Evolutionary conservation across 1,140 invertebrate species (phyloP), one percentile per base, ranked within the genome.

Genomic region (Atta cephalotes): DNA sequence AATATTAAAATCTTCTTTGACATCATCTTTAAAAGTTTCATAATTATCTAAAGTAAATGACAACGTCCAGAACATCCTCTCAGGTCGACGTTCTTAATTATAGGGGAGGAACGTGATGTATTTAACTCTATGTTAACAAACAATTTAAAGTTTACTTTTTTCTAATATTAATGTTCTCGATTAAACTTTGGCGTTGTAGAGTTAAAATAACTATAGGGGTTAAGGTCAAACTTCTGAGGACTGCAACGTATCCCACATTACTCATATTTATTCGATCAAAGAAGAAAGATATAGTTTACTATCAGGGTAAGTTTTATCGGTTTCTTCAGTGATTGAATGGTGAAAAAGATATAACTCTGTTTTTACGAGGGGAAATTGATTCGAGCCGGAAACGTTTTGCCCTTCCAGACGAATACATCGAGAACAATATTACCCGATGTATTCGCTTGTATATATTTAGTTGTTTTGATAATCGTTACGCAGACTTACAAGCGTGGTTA

Each of bases 381-480:
- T 82, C 80, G 70, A 81, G 85, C 77, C 77, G 65, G 18, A 86
- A 86, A 82, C 85, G 78, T 18, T 70, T 86, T 68, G 9, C 18
- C 45, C 56, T 60, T 9, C 14, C 45, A 14, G 14, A 25, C 35
- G 39, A 74, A 14, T 31, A 74, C 35, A 28, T 60, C 53, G 53
- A 68, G 9, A 25, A 21, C 21, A 5, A 58, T 16, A 39, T 21
- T 35, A 35, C 21, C 56, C 56, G 25, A 72, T 16, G 31, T 56
- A 68, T 18, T 68, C 39, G 35, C 35, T 66, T 65, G 31, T 66
- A 63, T 28, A 18, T 39, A 70, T 70, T 70, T 68, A 14, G n/a
- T 18, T 45, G 63, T 10, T 39, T 49, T 16, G 45, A 10, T 76
- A 39, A 31, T 76, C n/a, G 56, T 81, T 71, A 18, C 56, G 14